Base-by-base conservation (phyloP, 1,140 invertebrate genomes). In the Drosophila navojoa region DNA sequence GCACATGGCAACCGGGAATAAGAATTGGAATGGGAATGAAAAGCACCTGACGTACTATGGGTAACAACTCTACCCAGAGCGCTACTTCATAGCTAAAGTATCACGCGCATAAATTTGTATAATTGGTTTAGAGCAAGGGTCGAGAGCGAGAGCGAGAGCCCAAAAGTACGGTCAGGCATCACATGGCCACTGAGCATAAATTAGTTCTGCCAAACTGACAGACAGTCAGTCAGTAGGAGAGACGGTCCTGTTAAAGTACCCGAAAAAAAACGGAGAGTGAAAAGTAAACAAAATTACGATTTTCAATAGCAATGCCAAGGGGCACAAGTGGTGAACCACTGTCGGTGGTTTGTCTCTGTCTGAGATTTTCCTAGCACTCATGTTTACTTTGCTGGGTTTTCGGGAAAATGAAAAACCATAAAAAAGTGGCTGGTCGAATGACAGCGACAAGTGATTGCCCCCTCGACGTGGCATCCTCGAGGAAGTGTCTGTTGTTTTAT, bases 401-500 rank as follows among this genome's bases (percentile, higher is more conserved):
- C 52, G 61, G 57, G 52, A 86, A 87, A 86, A 76, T 70, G 52
- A 86, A 87, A 86, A 76, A 76, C 52, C 67, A 82, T 87, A 77
- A 85, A 84, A 84, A 85, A 71, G 63, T 68, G 60, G 60, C 52
- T 60, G 35, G 59, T 29, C 15, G 52, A 79, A 32, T 84, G 79
- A 84, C 80, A 84, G 76, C 81, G 80, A 80, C 81, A 84, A 86
- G 77, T 86, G 81, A 70, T 84, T 81, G 52, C 22, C 61, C 59
- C n/a, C 59, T 35, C 49, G 38, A 13, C 16, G 1, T 16, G 38
- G 53, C 15, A 62, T 53, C 67, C 72, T 71, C 45, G 1, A 77
- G 59, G 64, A 77, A 77, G 32, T 69, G 47, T 70, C 40, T 45
- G 47, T 50, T 55, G 13, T 52, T 77, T 67, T 67, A 72, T 67